These are phyloP conservation scores for Drosophila greeni DNA, from an alignment of 2,888 invertebrate genomes.

Conservation along the genomic window DNA sequence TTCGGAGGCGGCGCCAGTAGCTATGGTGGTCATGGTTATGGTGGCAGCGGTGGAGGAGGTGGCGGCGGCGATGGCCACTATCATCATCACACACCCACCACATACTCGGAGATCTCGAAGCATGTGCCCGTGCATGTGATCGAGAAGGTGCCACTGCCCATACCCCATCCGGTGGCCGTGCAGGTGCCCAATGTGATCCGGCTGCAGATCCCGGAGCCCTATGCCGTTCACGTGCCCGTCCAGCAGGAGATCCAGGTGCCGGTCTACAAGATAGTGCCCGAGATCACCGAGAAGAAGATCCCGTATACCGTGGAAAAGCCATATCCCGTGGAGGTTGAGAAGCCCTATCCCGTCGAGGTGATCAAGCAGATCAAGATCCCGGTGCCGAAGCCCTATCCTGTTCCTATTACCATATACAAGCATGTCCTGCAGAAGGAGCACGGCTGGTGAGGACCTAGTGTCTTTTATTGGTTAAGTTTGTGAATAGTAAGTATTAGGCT, in stretches of 20 bases:
- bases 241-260: slow-evolving; percentile 87
- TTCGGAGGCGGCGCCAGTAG: slow-evolving; percentile 30
- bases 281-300: slow-evolving; percentile 85
- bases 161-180: slow-evolving; percentile 86
- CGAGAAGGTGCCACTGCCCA: slow-evolving; percentile 86
- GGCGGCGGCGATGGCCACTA: slow-evolving; percentile 41
- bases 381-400: slow-evolving; percentile 86
- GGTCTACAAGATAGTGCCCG: slow-evolving; percentile 86
- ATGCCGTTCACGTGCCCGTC: slow-evolving; percentile 84
- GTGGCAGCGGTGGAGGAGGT: slow-evolving; percentile 21
- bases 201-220: slow-evolving; percentile 87
- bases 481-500: slow-evolving; percentile 7
- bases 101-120: slow-evolving; percentile 85
- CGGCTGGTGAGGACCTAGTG: slow-evolving; percentile 65
- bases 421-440: slow-evolving; percentile 83
- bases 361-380: slow-evolving; percentile 86
- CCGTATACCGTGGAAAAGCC: slow-evolving; percentile 87
- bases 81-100: slow-evolving; percentile 71
- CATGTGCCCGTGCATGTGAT: slow-evolving; percentile 85
- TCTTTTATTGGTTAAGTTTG: background rate
- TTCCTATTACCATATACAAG: slow-evolving; percentile 86
- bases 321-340: slow-evolving; percentile 83
- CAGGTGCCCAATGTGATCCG: slow-evolving; percentile 83
- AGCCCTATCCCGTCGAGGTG: slow-evolving; percentile 87
- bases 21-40: slow-evolving; percentile 36